Evolutionary conservation across 1,140 invertebrate species (phyloP).

Genomic region (Frieseomelitta varia): DNA sequence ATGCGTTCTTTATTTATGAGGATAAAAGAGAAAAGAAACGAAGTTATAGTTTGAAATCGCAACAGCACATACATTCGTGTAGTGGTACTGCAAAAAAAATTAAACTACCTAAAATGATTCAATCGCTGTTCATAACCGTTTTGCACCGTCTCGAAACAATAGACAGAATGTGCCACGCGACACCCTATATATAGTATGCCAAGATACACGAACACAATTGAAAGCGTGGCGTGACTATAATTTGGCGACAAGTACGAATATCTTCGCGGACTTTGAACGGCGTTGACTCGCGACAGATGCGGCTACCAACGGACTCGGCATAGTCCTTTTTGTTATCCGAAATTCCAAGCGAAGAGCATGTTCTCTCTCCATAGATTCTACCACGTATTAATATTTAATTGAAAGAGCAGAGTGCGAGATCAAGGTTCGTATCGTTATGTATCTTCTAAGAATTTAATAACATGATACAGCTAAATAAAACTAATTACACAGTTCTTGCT

Average conservation of each 20-base stretch:
- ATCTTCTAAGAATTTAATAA: not conserved
- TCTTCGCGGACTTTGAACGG: conserved; percentile 54
- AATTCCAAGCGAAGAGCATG: conserved; percentile 9
- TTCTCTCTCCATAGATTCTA: not conserved
- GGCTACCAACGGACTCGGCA: not conserved
- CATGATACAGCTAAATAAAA: no score
- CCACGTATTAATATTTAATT: not conserved
- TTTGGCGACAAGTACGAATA: conserved; percentile 8
- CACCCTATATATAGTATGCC: not conserved
- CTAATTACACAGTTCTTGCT: not conserved
- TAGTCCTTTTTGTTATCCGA: conserved; percentile 24
- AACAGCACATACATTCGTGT: not conserved
- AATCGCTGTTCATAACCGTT: not conserved
- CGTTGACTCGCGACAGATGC: not conserved
- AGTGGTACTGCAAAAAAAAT: not conserved
- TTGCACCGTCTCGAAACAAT: not conserved
- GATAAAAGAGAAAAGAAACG: no score
- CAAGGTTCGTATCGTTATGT: not conserved
- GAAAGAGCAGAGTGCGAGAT: not conserved
- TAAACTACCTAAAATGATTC: not conserved
- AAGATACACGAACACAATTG: not conserved
- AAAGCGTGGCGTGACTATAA: not conserved
- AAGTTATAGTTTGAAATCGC: not conserved
- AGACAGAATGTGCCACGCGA: not conserved
- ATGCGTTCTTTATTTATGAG: not conserved